Evolutionary conservation across 2,888 invertebrate genomes (phyloP).

Genomic region (Drosophila longiperda): DNA sequence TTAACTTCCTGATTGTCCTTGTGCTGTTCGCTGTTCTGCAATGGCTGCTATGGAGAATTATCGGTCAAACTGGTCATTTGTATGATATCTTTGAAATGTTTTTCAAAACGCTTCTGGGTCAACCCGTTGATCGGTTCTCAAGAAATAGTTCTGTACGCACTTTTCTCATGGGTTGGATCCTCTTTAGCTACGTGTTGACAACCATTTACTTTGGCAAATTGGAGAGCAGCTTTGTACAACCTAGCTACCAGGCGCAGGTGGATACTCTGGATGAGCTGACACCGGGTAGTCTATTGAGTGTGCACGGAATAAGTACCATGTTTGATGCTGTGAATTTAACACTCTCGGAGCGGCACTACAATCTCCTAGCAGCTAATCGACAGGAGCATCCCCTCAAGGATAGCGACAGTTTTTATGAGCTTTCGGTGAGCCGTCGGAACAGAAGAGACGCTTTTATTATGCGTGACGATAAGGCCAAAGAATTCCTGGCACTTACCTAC

Average conservation of each 20-base stretch:
- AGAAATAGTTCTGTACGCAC: conserved; percentile 71
- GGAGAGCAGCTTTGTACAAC: conserved; percentile 82
- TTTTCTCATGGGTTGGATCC: conserved; percentile 81
- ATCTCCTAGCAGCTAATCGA: conserved; percentile 36
- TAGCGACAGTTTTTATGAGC: conserved; percentile 35
- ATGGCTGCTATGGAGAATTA: conserved; percentile 35
- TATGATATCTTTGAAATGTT: conserved; percentile 73
- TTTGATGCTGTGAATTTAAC: conserved; percentile 51
- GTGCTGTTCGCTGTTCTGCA: conserved; percentile 32
- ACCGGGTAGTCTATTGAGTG: conserved; percentile 41
- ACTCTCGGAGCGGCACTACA: conserved; percentile 48
- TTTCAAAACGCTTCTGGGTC: conserved; percentile 75
- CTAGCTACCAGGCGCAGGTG: conserved; percentile 76
- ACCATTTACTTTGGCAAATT: conserved; percentile 82
- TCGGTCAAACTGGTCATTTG: conserved; percentile 45
- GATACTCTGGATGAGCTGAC: conserved; percentile 66
- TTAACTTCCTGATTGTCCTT: conserved; percentile 60
- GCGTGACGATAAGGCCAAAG: conserved; percentile 74
- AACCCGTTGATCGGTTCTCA: conserved; percentile 70
- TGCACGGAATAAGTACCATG: conserved; percentile 62
- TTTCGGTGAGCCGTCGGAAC: conserved; percentile 25
- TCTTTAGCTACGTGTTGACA: conserved; percentile 81
- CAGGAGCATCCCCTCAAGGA: conserved; percentile 49
- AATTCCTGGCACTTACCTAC: conserved; percentile 76
- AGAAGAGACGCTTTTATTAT: conserved; percentile 63